A percentile compares a stretch with the other conserved stretches of the same genome.
Evolutionary conservation across 1,140 invertebrate genomes (phyloP).

Genomic region (Lycorma delicatula): DNA sequence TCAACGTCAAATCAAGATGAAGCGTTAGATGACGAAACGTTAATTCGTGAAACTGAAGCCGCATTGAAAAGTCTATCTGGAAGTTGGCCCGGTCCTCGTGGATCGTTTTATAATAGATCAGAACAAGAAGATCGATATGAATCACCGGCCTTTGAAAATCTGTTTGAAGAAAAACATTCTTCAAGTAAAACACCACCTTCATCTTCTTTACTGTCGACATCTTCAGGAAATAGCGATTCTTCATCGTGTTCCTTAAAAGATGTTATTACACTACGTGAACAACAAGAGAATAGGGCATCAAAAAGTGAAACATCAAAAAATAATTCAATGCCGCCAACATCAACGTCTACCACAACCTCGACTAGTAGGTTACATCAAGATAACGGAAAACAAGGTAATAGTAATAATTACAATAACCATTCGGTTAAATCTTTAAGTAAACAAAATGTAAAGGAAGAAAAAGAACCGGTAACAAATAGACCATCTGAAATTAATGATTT

Average conservation of each 20-base stretch:
- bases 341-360: too few relatives aligned
- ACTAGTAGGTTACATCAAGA: too few relatives aligned
- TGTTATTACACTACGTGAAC: slow-evolving; percentile 53
- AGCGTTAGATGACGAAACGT: slow-evolving; percentile 60
- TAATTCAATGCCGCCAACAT: too few relatives aligned
- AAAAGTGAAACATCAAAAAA: slow-evolving; percentile 21
- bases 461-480: too few relatives aligned
- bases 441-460: slow-evolving; percentile 30
- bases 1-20: slow-evolving; percentile 36
- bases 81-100: slow-evolving; percentile 60
- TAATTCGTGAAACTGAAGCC: slow-evolving; percentile 77
- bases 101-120: slow-evolving; percentile 47
- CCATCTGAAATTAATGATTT: slow-evolving; percentile 36
- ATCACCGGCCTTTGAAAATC: slow-evolving; percentile 65
- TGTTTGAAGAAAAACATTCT: slow-evolving; percentile 73
- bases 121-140: slow-evolving; percentile 59
- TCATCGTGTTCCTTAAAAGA: slow-evolving; percentile 50
- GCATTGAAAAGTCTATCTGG: slow-evolving; percentile 73
- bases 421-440: slow-evolving; percentile 23
- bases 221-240: slow-evolving; percentile 51
- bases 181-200: slow-evolving; percentile 49
- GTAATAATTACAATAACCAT: slow-evolving; percentile 29
- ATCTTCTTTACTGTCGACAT: slow-evolving; percentile 40
- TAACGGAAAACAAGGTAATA: slow-evolving; percentile 9
- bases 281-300: slow-evolving; percentile 33